Evolutionary conservation across 64 coral and sea anemone genomes (phyloP), one percentile per base, ranked within the genome.

Genomic region (Montipora capricornis): DNA sequence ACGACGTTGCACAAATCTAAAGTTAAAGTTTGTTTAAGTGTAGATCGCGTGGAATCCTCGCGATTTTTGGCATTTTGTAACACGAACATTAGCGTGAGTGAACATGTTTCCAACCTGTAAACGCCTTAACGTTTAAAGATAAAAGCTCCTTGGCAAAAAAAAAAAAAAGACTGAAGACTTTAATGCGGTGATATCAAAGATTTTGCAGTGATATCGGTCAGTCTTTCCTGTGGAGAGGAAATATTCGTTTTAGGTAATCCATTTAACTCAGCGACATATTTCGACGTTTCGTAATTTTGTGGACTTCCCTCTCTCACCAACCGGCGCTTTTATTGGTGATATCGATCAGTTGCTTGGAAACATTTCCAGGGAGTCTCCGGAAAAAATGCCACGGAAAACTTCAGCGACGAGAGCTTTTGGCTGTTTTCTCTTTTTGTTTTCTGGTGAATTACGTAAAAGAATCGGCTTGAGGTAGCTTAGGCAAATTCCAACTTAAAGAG

Each of bases 111-210:
- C 14, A 71, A 12, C 17, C 44, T 6, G 13, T 86, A 86, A 86
- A 71, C 82, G 81, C 81, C 59, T 84, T 84, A 84, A 14, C 78
- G 29, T 84, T 84, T 37, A 84, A 84, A 49, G 61, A 69, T 44
- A 19, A 86, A 86, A 86, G 46, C 66, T 86, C 47, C 66, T 86
- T 86, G 62, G 37, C 37, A 37, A 37, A 20, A 48, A 20, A 50
- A 4, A 71, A 69, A 77, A 77, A 13, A 68, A 68, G 14, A 20
- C 19, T 82, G 44, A 4, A 85, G 60, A 70, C 82, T 71, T 5
- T 22, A 49, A 49, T 69, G 82, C 82, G 44, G 46, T 64, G 19
- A 49, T 85, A 48, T 70, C 61, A 48, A 17, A 85, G 53, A 64
- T 69, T 70, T 66, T 49, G 66, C 82, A 49, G 8, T 20, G 62